Conservation (phyloP, 2,113 vertebrate species). For the Myanophis thanlyinensis region DNA sequence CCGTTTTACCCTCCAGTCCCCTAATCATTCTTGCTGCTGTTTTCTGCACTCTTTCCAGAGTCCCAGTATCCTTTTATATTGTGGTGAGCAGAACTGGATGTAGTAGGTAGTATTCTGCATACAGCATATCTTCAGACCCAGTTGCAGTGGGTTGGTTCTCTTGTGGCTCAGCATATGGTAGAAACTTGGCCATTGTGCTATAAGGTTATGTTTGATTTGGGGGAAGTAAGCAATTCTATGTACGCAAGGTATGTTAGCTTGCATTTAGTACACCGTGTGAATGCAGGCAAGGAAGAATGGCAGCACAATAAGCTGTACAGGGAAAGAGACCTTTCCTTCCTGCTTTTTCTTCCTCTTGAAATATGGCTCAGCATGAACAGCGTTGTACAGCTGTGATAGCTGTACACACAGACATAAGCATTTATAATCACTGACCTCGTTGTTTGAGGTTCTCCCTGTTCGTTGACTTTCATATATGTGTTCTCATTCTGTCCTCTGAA, state of each 20-base stretch:
- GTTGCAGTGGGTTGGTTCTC: neutral
- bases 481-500: neutral
- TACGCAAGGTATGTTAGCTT: neutral
- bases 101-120: neutral
- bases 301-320: neutral
- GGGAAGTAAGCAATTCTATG: neutral
- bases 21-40: neutral
- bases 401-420: neutral
- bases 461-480: too few relatives aligned
- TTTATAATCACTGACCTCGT: neutral
- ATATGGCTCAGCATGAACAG: neutral
- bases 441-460: neutral
- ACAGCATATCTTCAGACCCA: neutral
- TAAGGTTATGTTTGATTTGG: neutral
- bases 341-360: neutral
- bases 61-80: neutral
- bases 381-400: neutral
- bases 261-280: neutral
- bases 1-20: neutral
- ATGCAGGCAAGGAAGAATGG: neutral
- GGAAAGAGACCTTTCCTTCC: neutral
- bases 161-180: neutral
- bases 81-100: too few relatives aligned
- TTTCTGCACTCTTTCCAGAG: neutral
- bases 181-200: neutral